Percentiles rank a stretch among this genome's conserved stretches.
Evolutionary conservation across 2,888 invertebrate genomes (phyloP).

Genomic region (Tetanocera ferruginea): DNA sequence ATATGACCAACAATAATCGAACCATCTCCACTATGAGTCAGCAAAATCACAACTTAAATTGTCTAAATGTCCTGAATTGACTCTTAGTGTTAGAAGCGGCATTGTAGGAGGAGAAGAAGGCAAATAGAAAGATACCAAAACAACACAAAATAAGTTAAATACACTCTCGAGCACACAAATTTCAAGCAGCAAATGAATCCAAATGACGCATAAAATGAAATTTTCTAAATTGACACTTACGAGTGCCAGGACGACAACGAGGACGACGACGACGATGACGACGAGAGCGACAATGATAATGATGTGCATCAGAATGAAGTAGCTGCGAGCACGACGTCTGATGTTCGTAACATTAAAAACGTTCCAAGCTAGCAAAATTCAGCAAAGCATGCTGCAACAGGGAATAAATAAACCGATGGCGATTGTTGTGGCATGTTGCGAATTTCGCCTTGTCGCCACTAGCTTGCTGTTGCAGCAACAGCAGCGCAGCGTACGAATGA

Average conservation of each 20-base stretch:
- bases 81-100: background rate
- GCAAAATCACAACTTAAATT: background rate
- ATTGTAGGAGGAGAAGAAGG: background rate
- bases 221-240: conserved; percentile 63
- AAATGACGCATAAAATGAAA: conserved; percentile 61
- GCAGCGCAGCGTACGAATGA: background rate
- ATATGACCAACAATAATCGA: no score
- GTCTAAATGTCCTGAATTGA: background rate
- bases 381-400: conserved; percentile 3
- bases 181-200: conserved; percentile 44
- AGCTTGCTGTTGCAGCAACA: background rate
- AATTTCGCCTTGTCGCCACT: conserved; percentile 19
- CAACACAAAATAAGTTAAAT: conserved; percentile 17
- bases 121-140: background rate
- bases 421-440: conserved; percentile 33
- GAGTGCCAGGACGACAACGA: conserved; percentile 49
- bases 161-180: conserved; percentile 12
- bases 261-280: background rate
- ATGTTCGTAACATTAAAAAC: background rate
- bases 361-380: background rate
- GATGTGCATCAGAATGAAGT: background rate
- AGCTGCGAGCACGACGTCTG: background rate
- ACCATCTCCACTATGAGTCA: no score
- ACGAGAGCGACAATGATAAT: background rate
- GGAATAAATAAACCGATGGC: conserved; percentile 15